Percentiles rank a stretch among this genome's conserved stretches.
Evolutionary conservation across 1,140 invertebrate species (phyloP).

Genomic region (Centruroides vittatus): DNA sequence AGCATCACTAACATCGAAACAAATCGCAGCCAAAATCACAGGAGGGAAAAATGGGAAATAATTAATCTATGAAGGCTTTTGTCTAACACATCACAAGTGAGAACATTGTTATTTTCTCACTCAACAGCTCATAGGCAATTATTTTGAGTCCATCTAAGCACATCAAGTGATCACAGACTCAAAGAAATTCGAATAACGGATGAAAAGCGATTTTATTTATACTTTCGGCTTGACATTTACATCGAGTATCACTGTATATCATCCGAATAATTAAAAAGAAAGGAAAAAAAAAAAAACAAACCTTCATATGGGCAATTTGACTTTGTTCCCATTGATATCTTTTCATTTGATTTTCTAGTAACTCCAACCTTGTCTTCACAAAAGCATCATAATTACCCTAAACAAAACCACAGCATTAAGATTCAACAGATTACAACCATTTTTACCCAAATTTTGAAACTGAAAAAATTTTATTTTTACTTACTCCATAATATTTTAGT

Average conservation of each 20-base stretch:
- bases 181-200: neutral
- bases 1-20: too few relatives aligned
- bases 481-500: constrained; percentile 86
- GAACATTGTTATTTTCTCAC: too few relatives aligned
- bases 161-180: neutral
- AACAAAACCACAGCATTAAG: constrained; percentile 10
- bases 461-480: constrained; percentile 16
- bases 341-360: constrained; percentile 97
- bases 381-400: constrained; percentile 91
- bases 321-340: constrained; percentile 99
- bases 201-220: too few relatives aligned
- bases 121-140: too few relatives aligned
- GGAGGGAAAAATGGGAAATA: too few relatives aligned
- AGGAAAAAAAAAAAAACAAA: constrained; percentile 23
- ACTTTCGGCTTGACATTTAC: neutral
- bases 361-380: constrained; percentile 76
- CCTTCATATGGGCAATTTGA: constrained; percentile 98
- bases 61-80: too few relatives aligned
- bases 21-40: too few relatives aligned
- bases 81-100: neutral
- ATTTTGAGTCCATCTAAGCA: neutral
- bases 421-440: too few relatives aligned
- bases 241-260: neutral
- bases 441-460: neutral
- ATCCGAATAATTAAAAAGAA: neutral